These are phyloP conservation scores for Bhutanitis thaidina DNA, from an alignment of 2,888 invertebrate species.

Conservation along the genomic window DNA sequence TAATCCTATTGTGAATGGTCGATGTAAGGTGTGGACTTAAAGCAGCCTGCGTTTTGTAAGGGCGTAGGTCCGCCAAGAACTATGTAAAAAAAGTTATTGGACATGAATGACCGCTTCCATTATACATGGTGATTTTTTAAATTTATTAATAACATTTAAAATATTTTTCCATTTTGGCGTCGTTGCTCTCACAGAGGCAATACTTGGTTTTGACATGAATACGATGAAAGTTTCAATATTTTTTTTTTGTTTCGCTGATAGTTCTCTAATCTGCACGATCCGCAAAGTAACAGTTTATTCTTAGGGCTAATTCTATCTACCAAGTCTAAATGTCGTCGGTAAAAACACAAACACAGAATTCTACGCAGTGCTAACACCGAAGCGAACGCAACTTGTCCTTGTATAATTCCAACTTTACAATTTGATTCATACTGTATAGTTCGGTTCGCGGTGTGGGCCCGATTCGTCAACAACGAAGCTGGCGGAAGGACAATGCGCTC, in stretches of 20 bases:
- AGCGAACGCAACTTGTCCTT: too few species aligned
- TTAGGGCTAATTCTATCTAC: too few species aligned
- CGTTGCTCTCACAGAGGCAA: too few species aligned
- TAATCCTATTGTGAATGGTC: conserved; percentile 57
- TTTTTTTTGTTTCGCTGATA: too few species aligned
- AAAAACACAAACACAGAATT: too few species aligned
- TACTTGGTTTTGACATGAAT: too few species aligned
- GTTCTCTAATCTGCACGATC: too few species aligned
- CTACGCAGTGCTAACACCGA: too few species aligned
- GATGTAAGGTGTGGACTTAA: conserved; percentile 45
- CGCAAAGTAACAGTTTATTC: too few species aligned
- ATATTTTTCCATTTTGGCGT: not conserved
- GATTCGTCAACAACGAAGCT: conserved; percentile 38
- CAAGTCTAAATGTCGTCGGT: too few species aligned
- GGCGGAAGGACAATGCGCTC: conserved; percentile 37
- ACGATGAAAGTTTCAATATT: too few species aligned
- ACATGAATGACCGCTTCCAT: conserved; percentile 58
- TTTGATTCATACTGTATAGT: conserved; percentile 38
- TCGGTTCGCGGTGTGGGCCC: conserved; percentile 32
- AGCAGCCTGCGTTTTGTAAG: conserved; percentile 43
- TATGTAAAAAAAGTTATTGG: conserved; percentile 60
- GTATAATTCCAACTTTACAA: too few species aligned
- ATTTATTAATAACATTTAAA: not conserved
- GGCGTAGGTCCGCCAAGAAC: conserved; percentile 36
- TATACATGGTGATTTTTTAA: conserved; percentile 40